Evolutionary conservation across 2,888 invertebrate species (phyloP).

Genomic region (Eupithecia insigniata): DNA sequence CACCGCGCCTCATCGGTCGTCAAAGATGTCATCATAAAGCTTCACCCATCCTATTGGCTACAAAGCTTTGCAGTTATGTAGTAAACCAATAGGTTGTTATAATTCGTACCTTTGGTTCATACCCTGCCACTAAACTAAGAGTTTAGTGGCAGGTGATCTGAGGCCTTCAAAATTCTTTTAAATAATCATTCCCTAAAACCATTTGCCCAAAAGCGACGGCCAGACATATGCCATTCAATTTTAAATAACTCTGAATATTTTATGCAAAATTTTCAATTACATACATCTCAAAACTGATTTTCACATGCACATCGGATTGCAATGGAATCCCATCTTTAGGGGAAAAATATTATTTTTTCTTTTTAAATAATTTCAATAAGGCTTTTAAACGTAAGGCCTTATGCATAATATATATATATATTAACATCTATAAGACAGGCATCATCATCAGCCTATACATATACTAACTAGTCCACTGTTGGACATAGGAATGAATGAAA

Average conservation of each 20-base stretch:
- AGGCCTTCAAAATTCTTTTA: neutral
- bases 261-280: slow-evolving; percentile 16
- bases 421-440: no score
- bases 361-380: no score
- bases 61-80: no score
- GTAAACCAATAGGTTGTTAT: neutral
- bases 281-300: slow-evolving; percentile 4
- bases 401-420: no score
- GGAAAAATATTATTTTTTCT: neutral
- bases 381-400: no score
- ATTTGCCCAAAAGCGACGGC: slow-evolving; percentile 13
- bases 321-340: neutral
- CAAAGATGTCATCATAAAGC: no score
- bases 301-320: neutral
- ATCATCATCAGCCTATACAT: no score
- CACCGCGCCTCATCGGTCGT: no score
- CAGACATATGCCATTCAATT: slow-evolving; percentile 12
- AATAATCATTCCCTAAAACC: neutral
- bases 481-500: no score
- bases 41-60: neutral
- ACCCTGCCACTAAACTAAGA: no score
- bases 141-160: neutral
- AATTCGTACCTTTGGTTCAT: neutral
- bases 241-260: slow-evolving; percentile 9
- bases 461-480: no score